phyloP scores from a whole-genome alignment of 2,113 vertebrate species.

The Pseudois nayaur region DNA sequence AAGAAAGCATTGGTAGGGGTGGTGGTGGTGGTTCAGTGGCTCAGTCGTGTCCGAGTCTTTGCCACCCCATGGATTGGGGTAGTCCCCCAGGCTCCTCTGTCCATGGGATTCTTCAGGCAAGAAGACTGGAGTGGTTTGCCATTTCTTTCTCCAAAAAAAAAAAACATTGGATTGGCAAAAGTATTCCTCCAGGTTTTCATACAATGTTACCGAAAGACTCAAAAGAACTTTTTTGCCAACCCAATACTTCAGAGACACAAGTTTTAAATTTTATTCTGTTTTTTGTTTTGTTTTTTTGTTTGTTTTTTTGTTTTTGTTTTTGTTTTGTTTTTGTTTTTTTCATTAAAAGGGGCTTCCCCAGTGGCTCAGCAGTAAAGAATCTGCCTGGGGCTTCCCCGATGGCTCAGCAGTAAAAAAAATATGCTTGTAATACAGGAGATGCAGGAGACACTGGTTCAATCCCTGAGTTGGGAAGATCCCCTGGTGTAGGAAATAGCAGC shows the following conservation, averaged over 20 bases:
- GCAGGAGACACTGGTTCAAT: neutral
- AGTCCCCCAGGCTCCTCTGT: neutral
- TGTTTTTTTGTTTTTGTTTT: no score
- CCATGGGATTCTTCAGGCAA: neutral
- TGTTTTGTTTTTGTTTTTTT: no score
- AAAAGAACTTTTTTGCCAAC: neutral
- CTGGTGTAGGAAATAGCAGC: neutral
- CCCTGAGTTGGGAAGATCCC: neutral
- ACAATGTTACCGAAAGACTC: neutral
- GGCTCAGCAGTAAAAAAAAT: neutral
- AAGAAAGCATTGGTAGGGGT: neutral
- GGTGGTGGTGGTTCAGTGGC: neutral
- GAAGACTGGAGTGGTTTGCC: neutral
- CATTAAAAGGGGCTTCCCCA: neutral
- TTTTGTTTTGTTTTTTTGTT: no score
- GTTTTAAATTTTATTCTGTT: neutral
- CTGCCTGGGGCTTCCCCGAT: neutral
- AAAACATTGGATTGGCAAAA: neutral
- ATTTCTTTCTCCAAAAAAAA: neutral
- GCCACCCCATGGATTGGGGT: neutral
- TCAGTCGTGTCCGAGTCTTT: rapidly evolving
- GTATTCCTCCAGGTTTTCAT: neutral
- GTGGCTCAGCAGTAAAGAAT: neutral
- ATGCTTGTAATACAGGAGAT: neutral
- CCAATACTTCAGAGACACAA: neutral